A percentile compares a stretch with the other conserved stretches of the same genome.
phyloP scores from a whole-genome alignment of 1,140 invertebrate genomes.

The Cydia pomonella region DNA sequence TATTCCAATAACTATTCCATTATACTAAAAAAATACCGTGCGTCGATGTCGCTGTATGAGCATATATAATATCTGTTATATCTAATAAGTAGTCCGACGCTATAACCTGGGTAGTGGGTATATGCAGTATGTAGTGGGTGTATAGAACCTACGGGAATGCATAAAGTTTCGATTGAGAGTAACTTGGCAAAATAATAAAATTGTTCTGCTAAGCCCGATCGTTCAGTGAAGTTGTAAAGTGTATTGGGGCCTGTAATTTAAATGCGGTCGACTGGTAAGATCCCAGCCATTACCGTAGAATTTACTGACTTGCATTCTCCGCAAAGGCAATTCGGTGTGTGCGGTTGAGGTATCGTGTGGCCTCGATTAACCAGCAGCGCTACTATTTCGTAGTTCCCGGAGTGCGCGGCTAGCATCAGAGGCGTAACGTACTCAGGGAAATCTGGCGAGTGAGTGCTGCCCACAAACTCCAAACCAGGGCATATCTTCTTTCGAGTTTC shows the following conservation, averaged over 20 bases:
- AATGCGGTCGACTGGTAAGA: background rate
- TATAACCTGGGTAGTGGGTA: no score
- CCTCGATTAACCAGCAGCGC: constrained; percentile 83
- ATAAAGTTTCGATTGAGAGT: constrained; percentile 28
- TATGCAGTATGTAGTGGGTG: no score
- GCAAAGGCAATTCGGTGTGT: constrained; percentile 83
- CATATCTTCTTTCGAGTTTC: constrained; percentile 73
- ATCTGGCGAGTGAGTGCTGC: constrained; percentile 79
- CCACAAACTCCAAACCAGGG: constrained; percentile 77
- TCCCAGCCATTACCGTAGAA: constrained; percentile 11
- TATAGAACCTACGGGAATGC: no score
- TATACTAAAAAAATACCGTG: no score
- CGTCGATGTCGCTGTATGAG: no score
- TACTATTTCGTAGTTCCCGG: constrained; percentile 86
- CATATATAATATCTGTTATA: no score
- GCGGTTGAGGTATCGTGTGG: constrained; percentile 81
- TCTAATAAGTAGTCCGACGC: no score
- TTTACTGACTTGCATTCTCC: constrained; percentile 76
- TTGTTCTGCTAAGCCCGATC: background rate
- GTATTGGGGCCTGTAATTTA: constrained; percentile 3
- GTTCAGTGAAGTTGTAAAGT: background rate
- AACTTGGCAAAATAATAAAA: background rate
- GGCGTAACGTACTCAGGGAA: constrained; percentile 88
- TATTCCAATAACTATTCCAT: no score
- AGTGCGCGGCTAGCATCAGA: constrained; percentile 86